Evolutionary conservation across 2,797 vertebrate species (phyloP).

Genomic region (Cirrhinus molitorella): DNA sequence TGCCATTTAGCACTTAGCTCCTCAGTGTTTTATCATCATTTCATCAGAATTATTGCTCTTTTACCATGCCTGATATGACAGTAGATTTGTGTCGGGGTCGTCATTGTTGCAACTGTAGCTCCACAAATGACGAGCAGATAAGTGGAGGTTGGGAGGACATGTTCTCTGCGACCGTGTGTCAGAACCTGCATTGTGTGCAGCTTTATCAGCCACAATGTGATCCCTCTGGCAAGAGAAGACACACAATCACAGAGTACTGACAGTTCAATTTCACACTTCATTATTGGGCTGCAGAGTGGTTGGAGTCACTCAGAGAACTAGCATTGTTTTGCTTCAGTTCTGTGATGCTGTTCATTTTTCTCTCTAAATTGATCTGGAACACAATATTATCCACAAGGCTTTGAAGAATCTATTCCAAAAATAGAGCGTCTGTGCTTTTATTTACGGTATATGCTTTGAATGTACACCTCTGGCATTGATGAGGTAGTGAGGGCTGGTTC

Average conservation of each 20-base stretch:
- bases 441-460: constrained; percentile 36
- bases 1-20: constrained; percentile 31
- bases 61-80: constrained; percentile 38
- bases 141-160: constrained; percentile 58
- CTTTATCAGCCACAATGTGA: constrained; percentile 63
- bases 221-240: constrained; percentile 62
- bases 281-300: constrained; percentile 62
- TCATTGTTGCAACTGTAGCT: constrained; percentile 35
- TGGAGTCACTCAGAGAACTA: constrained; percentile 62
- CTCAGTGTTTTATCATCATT: constrained; percentile 20
- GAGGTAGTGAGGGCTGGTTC: neutral
- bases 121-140: constrained; percentile 53
- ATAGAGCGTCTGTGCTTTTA: constrained; percentile 51
- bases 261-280: constrained; percentile 71
- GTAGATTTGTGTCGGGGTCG: constrained; percentile 29
- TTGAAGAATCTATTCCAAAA: constrained; percentile 57
- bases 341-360: constrained; percentile 65
- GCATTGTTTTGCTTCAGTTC: constrained; percentile 65
- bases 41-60: constrained; percentile 45
- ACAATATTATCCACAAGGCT: constrained; percentile 59
- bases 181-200: constrained; percentile 56
- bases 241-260: constrained; percentile 67
- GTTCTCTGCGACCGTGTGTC: constrained; percentile 62
- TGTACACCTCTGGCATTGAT: constrained; percentile 3
- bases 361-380: constrained; percentile 63